Base-by-base conservation (phyloP, 64 coral and sea anemone genomes). In the Dendrophyllia cribrosa region DNA sequence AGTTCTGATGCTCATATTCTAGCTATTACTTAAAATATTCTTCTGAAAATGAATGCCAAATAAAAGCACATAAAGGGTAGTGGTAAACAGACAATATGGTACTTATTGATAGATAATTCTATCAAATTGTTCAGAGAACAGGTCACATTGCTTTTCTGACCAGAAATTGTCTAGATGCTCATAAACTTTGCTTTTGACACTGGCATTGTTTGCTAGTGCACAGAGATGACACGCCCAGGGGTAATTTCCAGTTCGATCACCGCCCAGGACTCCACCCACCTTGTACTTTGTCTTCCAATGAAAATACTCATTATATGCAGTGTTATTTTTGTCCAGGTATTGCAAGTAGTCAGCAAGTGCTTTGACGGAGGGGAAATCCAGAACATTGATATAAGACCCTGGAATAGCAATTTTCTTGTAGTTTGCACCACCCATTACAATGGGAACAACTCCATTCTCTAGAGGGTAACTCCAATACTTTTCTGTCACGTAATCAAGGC, bases 381-480 rank as follows among this genome's bases (percentile, higher is more conserved):
- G 34, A 1, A 89, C 86, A 56, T 94, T 94, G 2, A 94, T 89
- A 71, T 73, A 94, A 3, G 92, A 94, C 4, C 77, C 92, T 8
- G 92, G 92, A n/a, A 94, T 87, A 1, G 83, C 91, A 1, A 93
- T 50, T 56, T 19, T 22, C 17, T 71, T 64, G 75, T 93, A 93
- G 4, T 93, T 83, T 1, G 91, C 91, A 11, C 84, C 83, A 21
- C 91, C 91, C 91, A 93, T 87, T 52, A 93, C 91, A 16, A 93
- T 24, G 20, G 91, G 91, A 0, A 93, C 23, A 10, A 93, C n/a
- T 0, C 70, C 74, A 50, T 93, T 93, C 19, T 87, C 91, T 20
- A 93, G 20, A 6, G 91, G 82, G 13, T 87, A 87, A 44, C 87
- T 47, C 91, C 91, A 93, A 44, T 93, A 93, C 34, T 93, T 93